Conservation (phyloP, 2,797 vertebrate species). For the Streptopelia turtur region DNA sequence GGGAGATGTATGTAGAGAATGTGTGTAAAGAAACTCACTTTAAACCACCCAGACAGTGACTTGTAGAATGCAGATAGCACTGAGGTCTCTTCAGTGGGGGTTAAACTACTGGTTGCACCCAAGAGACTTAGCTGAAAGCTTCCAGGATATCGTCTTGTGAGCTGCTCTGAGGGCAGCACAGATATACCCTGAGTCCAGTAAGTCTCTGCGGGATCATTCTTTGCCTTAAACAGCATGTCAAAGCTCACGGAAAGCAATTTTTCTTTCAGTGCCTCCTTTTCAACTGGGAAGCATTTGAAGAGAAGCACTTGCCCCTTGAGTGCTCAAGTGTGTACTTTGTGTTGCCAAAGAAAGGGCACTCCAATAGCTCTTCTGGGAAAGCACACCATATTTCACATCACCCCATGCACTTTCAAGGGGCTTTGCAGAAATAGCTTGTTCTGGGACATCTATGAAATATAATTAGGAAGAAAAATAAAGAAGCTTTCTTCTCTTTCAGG, state of each 20-base stretch:
- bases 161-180: not conserved
- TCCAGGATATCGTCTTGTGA: not conserved
- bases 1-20: not conserved
- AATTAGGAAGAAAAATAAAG: constrained; percentile 67
- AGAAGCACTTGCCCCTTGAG: constrained; percentile 63
- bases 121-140: not conserved
- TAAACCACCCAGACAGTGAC: not conserved
- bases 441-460: constrained; percentile 59
- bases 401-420: constrained; percentile 43
- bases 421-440: constrained; percentile 49
- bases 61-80: not conserved
- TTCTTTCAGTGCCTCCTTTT: constrained; percentile 58
- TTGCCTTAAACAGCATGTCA: constrained; percentile 34
- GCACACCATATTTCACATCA: constrained; percentile 57
- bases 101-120: not conserved
- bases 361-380: constrained; percentile 68
- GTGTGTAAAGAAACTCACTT: not conserved
- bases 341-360: constrained; percentile 67
- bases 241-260: constrained; percentile 54
- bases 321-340: constrained; percentile 62
- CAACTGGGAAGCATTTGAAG: constrained; percentile 43
- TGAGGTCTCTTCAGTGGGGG: fast-evolving
- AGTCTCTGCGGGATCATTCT: not conserved
- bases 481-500: constrained; percentile 28
- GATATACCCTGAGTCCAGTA: not conserved